Evolutionary conservation across 2,797 vertebrate genomes (phyloP).

Genomic region (Loris lydekkerianus): DNA sequence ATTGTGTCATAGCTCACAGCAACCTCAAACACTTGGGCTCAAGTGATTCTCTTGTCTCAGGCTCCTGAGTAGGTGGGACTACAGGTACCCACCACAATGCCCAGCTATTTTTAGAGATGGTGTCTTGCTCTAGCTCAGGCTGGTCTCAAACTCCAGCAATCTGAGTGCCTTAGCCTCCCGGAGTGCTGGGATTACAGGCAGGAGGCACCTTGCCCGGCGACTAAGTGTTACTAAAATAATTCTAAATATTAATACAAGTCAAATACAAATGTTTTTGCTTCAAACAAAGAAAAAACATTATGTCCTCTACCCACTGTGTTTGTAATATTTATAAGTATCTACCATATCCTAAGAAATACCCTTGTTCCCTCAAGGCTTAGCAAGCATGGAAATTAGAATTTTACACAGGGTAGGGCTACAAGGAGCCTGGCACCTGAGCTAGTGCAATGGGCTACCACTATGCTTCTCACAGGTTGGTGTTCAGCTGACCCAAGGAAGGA

Average conservation of each 20-base stretch:
- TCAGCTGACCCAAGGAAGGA: neutral
- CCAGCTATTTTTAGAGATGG: no score
- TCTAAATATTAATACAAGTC: constrained; percentile 12
- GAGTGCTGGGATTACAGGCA: no score
- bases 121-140: no score
- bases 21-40: no score
- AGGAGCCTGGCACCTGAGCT: neutral
- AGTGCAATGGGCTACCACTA: neutral
- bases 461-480: neutral
- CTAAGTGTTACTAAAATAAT: constrained; percentile 10
- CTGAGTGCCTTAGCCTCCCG: no score
- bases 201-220: no score
- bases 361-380: constrained; percentile 7
- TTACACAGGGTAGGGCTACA: neutral
- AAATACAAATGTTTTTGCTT: constrained; percentile 22
- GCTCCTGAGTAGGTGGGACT: no score
- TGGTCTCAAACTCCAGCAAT: no score
- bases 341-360: neutral
- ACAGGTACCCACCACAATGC: no score
- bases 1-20: no score
- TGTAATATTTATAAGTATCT: neutral
- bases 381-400: constrained; percentile 19
- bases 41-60: no score
- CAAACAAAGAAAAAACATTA: constrained; percentile 29
- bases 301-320: neutral